phyloP scores from a whole-genome alignment of 2,113 vertebrate genomes.

The Neodon shergylaensis region DNA sequence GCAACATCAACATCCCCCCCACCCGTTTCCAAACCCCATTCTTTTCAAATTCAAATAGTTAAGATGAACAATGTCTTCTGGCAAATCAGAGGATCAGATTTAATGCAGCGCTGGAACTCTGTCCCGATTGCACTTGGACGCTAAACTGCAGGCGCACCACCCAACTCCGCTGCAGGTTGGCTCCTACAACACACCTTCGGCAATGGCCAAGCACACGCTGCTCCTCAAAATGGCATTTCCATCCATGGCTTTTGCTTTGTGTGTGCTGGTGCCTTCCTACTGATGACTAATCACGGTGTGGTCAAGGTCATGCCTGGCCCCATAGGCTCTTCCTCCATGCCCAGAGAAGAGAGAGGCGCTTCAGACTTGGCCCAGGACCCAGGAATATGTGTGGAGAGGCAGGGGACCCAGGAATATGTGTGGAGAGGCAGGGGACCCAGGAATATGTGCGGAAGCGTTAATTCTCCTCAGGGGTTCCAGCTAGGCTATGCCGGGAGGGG shows the following conservation, averaged over 20 bases:
- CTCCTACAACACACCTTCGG: not conserved
- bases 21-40: not conserved
- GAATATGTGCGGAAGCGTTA: not conserved
- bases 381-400: not conserved
- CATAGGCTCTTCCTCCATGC: not conserved
- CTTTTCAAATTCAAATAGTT: conserved; percentile 5
- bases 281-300: not conserved
- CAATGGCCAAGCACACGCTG: too few relatives aligned
- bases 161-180: rapidly evolving
- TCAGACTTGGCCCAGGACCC: not conserved
- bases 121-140: not conserved
- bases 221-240: rapidly evolving
- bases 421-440: too few relatives aligned
- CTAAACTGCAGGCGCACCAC: not conserved
- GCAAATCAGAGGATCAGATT: not conserved
- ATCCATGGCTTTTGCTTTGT: not conserved
- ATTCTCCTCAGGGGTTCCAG: not conserved
- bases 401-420: not conserved
- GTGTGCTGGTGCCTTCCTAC: not conserved
- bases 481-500: not conserved
- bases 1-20: rapidly evolving
- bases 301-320: too few relatives aligned
- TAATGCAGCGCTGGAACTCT: not conserved
- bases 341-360: too few relatives aligned
- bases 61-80: not conserved